Conservation (phyloP, 2,888 invertebrate species). For the Synanthedon andrenaeformis region DNA sequence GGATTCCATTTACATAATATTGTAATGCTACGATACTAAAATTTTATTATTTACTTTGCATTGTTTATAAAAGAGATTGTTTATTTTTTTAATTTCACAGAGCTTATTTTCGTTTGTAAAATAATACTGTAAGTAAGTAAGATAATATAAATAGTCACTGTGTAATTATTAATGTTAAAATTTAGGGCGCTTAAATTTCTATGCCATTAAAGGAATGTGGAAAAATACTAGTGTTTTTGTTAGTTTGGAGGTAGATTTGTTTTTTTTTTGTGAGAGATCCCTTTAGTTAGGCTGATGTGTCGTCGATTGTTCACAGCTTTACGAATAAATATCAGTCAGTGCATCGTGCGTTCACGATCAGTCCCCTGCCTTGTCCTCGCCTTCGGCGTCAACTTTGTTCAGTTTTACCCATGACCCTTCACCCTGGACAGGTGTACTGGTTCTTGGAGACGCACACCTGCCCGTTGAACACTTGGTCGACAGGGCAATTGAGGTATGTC, state of each 20-base stretch:
- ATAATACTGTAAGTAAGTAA: conserved; percentile 36
- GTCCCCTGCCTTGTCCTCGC: conserved; percentile 9
- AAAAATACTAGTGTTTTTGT: conserved; percentile 16
- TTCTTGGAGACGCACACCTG: conserved; percentile 61
- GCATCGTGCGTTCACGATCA: conserved; percentile 20
- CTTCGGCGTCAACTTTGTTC: conserved; percentile 2
- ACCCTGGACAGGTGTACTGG: conserved; percentile 60
- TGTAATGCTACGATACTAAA: not conserved
- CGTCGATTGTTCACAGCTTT: conserved; percentile 26
- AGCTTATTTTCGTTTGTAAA: conserved; percentile 47
- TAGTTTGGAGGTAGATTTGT: conserved; percentile 13
- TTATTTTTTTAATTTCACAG: conserved; percentile 51
- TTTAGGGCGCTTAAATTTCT: conserved; percentile 56
- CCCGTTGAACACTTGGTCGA: conserved; percentile 67
- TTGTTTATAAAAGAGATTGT: conserved; percentile 32
- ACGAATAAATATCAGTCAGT: conserved; percentile 29
- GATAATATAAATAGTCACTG: conserved; percentile 46
- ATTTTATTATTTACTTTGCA: conserved; percentile 30
- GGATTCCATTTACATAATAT: not conserved
- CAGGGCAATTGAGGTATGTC: conserved; percentile 60
- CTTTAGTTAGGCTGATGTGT: not conserved
- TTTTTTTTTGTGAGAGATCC: no score
- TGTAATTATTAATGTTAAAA: conserved; percentile 37
- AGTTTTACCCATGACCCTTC: conserved; percentile 14
- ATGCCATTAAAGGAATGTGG: conserved; percentile 48